Evolutionary conservation across 2,888 invertebrate genomes (phyloP), one percentile per base, ranked within the genome.

Genomic region (Plagiodera versicolora): DNA sequence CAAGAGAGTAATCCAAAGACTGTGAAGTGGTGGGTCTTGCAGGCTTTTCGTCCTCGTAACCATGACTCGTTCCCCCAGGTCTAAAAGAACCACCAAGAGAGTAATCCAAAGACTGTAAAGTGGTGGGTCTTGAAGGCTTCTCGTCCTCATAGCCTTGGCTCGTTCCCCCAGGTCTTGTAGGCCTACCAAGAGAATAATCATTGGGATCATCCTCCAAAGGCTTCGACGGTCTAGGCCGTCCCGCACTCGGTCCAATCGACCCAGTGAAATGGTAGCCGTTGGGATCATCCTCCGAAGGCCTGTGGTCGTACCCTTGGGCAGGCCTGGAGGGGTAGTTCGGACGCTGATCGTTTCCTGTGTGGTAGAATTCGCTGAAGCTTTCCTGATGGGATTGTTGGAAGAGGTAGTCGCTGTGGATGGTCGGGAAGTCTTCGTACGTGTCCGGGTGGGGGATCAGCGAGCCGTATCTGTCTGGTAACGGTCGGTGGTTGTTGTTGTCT

Each of bases 391-490:
- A 44, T 8, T 45, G 53, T 16, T 61, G 55, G 47, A 61, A 48
- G 6, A 68, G 62, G 48, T 71, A 68, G 47, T 63, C 61, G 16
- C 53, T 20, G 11, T 63, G 44, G n/a, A 58, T 6, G 24, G 61
- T 32, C 6, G 65, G 67, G 51, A 58, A 49, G 10, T 57, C 54
- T 24, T 69, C 65, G 50, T 72, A 70, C 35, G 70, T 64, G 35
- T 72, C 65, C 5, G 69, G 71, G 58, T 72, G 70, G 11, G 74
- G 71, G 20, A 69, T 70, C 5, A 70, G 39, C 1, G 70, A 70
- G 8, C 70, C 72, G 30, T 71, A 69, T 60, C 67, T 65, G 46
- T 67, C 62, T 35, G 68, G 69, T 24, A 65, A 46, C 2, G 73
- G 73, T 39, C 66, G 67, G 18, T 63, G 58, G 53, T 67, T 65